phyloP scores from a whole-genome alignment of 53 echinoderm and acorn worm species.

The Holothuria scabra region DNA sequence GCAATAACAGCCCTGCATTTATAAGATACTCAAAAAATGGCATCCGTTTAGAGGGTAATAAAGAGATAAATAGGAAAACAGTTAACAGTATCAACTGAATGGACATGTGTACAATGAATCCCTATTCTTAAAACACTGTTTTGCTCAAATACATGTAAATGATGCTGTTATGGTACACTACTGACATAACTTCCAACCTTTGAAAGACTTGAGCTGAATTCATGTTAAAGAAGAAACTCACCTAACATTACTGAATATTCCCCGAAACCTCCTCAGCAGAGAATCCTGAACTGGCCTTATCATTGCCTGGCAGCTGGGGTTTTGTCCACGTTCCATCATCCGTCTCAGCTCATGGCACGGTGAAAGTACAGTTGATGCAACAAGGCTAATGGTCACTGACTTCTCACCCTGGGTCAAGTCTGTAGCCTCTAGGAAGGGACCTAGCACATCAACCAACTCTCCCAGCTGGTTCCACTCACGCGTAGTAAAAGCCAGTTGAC shows the following conservation, averaged over 20 bases:
- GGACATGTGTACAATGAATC: too few species aligned
- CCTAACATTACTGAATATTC: slow-evolving; percentile 30
- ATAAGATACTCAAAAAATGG: too few species aligned
- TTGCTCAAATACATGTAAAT: too few species aligned
- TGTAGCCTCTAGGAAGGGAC: slow-evolving; percentile 54
- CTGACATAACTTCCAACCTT: too few species aligned
- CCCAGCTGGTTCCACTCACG: slow-evolving; percentile 56
- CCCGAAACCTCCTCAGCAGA: slow-evolving; percentile 43
- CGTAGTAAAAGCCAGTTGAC: slow-evolving; percentile 7
- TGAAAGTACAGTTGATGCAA: slow-evolving; percentile 40
- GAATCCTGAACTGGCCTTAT: slow-evolving; percentile 15
- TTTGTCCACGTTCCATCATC: background rate
- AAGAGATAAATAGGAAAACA: too few species aligned
- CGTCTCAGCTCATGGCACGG: slow-evolving; percentile 38
- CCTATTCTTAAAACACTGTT: too few species aligned
- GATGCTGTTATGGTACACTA: too few species aligned
- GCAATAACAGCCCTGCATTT: too few species aligned
- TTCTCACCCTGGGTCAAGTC: slow-evolving; percentile 49
- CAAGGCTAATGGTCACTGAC: slow-evolving; percentile 45
- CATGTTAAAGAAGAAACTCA: too few species aligned
- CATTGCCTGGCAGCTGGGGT: slow-evolving; percentile 31
- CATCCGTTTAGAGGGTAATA: too few species aligned
- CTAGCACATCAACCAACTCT: slow-evolving; percentile 45
- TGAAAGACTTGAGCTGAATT: too few species aligned
- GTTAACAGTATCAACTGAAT: too few species aligned